Base-by-base conservation (phyloP, 2,113 vertebrate genomes). In the Centropristis striata region DNA sequence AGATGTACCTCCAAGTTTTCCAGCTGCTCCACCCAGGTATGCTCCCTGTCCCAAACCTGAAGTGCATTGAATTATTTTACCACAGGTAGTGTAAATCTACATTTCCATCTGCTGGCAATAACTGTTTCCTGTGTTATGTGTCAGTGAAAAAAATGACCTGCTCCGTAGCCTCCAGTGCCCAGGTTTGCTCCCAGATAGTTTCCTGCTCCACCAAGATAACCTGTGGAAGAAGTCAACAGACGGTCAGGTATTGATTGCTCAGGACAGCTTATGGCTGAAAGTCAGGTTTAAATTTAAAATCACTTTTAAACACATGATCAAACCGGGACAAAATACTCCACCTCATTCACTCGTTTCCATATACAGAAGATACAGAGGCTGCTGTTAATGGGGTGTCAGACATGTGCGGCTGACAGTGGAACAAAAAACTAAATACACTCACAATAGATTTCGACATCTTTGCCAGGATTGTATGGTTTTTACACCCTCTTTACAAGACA, bases 141-240 rank as follows among this genome's bases (percentile, higher is more conserved):
- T 39, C 4, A 46, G 9, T 23, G 65, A 7, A 9, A 28, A 47
- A 13, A 27, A 16, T 88, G 80, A 94, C 93, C 93, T 91, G 90
- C 28, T 73, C 93, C 93, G 4, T 94, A 95, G 36, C 90, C 90
- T 1, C 83, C 91, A 4, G 83, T 4, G 1, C 84, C 78, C 51
- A 88, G 78, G 6, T 51, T 76, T 1, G 88, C 81, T 76, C 94
- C 94, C 42, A 81, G 82, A 68, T 94, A 95, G 72, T 88, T 87
- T 18, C 92, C 92, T 3, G 86, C 68, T 65, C 91, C 92, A 7
- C 75, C 86, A 0, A 68, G 4, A 18, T 92, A 93, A 57, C 94
- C 94, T 95, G 88, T 16, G 36, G 23, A 82, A 23, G 41, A 85
- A 83, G 70, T 78, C 9, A 65, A 60, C 36, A 65, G 23, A 68